phyloP scores from a whole-genome alignment of 2,797 vertebrate genomes.

The Lepilemur ruficaudatus region DNA sequence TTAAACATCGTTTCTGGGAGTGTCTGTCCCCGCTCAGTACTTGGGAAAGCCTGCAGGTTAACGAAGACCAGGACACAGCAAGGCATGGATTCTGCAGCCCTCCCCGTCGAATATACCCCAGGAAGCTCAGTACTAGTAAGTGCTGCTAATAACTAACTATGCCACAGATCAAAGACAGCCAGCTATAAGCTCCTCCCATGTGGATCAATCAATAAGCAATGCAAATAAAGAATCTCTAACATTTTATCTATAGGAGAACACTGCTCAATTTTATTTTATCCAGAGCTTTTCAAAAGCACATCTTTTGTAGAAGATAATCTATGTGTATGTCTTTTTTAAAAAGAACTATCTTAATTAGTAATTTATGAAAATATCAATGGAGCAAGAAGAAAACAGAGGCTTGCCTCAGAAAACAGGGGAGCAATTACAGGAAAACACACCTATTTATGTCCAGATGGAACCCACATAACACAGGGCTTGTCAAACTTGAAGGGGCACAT shows the following conservation, averaged over 20 bases:
- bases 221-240: neutral
- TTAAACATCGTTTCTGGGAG: neutral
- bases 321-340: neutral
- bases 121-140: neutral
- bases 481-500: neutral
- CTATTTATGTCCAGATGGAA: too few species aligned
- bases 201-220: neutral
- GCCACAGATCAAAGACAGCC: neutral
- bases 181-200: neutral
- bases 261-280: neutral
- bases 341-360: neutral
- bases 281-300: neutral
- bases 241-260: neutral
- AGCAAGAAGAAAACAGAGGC: neutral
- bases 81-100: neutral
- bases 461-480: neutral
- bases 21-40: neutral
- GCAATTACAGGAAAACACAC: neutral
- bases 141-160: neutral
- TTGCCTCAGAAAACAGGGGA: neutral
- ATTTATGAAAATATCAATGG: neutral
- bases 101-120: neutral
- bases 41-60: neutral
- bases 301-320: neutral
- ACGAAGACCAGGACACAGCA: neutral